phyloP scores from a whole-genome alignment of 30 jellyfish, hydroid and myxozoan species.

The Hydractinia echinata region DNA sequence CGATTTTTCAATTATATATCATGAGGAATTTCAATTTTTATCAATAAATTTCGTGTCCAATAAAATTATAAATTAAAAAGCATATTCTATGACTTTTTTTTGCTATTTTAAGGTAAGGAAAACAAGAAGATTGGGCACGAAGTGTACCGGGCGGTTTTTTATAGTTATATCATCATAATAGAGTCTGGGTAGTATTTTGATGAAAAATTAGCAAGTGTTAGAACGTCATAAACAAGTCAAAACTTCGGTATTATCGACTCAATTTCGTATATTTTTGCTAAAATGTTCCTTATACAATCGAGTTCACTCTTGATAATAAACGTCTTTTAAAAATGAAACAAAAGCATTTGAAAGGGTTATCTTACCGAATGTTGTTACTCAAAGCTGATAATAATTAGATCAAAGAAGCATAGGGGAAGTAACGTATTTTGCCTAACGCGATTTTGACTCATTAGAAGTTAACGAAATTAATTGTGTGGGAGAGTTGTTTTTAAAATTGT shows the following conservation, averaged over 20 bases:
- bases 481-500: no score
- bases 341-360: no score
- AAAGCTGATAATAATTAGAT: not conserved
- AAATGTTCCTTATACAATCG: not conserved
- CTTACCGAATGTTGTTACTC: not conserved
- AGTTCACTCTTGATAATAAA: no score
- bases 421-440: not conserved
- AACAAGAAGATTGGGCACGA: no score
- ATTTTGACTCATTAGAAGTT: constrained; percentile 9
- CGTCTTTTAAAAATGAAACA: no score
- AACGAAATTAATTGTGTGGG: not conserved
- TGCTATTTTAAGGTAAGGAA: no score
- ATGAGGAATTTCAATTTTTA: no score
- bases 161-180: constrained; percentile 6
- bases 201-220: constrained; percentile 16
- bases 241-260: constrained; percentile 1
- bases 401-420: not conserved
- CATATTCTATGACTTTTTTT: no score
- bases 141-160: not conserved
- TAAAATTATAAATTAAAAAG: no score
- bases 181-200: not conserved
- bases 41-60: no score
- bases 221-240: not conserved
- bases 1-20: no score
- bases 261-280: constrained; percentile 5